Evolutionary conservation across 2,888 invertebrate genomes (phyloP), one percentile per base, ranked within the genome.

Genomic region (Monoplex corrugatus): DNA sequence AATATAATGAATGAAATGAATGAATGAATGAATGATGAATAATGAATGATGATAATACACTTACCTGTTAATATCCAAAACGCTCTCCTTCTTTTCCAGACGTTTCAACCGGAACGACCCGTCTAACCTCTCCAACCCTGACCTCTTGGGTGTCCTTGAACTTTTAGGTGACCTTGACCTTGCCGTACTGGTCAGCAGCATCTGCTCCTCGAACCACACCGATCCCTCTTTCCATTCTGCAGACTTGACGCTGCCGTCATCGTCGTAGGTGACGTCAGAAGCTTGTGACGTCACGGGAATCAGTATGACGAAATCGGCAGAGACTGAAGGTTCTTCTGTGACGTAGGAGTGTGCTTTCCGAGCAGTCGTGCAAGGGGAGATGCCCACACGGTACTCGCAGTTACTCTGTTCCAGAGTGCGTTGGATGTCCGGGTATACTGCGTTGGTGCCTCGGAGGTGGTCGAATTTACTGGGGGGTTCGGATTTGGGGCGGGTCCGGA

Each of bases 401-500:
- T 93, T 94, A 78, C 93, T 93, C 84, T 92, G 92, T 50, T 88
- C 87, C 16, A 94, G 88, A 10, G 92, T 91, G 28, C 90, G 89
- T 75, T 92, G 90, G 57, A 93, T 90, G 40, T 89, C 89, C 19
- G 92, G 91, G 50, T 89, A 50, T 16, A 68, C n/a, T 13, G n/a
- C 23, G 68, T n/a, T 38, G 50, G 57, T 78, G 38, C 87, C 75
- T 68, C 92, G 87, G 16, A 92, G 91, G 57, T 94, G 93, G 72
- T 91, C 90, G 78, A 91, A 93, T 35, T 86, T 87, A 16, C 87
- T 87, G 38, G 90, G 91, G 35, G 89, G 86, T 83, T 93, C 92
- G 2, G 92, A 92, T n/a, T 92, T 89, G 10, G 93, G 93, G 19
- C 94, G 90, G 16, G 92, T 87, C 32, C 93, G 89, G n/a, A 93